phyloP scores from a whole-genome alignment of 2,113 vertebrate genomes.

The Edolisoma coerulescens region DNA sequence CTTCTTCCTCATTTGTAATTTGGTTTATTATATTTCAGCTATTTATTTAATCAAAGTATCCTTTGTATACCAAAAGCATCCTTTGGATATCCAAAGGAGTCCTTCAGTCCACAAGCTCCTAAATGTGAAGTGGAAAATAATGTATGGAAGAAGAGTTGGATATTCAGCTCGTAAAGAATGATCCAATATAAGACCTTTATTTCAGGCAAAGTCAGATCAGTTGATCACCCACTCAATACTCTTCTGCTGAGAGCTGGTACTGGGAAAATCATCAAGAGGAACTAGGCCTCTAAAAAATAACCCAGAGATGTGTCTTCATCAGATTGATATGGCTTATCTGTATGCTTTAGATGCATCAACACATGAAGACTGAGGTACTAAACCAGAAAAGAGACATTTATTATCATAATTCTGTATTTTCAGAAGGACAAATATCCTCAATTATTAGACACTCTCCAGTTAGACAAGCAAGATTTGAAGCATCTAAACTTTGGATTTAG shows the following conservation, averaged over 20 bases:
- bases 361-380: background rate
- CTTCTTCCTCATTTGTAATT: background rate
- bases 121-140: background rate
- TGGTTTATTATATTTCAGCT: background rate
- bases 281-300: background rate
- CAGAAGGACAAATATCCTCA: background rate
- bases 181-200: background rate
- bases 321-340: background rate
- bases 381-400: background rate
- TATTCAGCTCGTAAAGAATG: background rate
- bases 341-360: background rate
- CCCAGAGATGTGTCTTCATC: fast-evolving
- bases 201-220: background rate
- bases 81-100: too few relatives aligned
- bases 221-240: background rate
- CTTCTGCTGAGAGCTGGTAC: background rate
- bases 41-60: background rate
- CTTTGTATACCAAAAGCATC: too few relatives aligned
- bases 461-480: background rate
- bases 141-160: background rate
- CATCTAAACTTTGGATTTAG: background rate
- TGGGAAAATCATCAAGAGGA: background rate
- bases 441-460: background rate
- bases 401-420: background rate
- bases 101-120: background rate